Base-by-base conservation (phyloP, 2,888 invertebrate species). In the Scaptomyza flava region DNA sequence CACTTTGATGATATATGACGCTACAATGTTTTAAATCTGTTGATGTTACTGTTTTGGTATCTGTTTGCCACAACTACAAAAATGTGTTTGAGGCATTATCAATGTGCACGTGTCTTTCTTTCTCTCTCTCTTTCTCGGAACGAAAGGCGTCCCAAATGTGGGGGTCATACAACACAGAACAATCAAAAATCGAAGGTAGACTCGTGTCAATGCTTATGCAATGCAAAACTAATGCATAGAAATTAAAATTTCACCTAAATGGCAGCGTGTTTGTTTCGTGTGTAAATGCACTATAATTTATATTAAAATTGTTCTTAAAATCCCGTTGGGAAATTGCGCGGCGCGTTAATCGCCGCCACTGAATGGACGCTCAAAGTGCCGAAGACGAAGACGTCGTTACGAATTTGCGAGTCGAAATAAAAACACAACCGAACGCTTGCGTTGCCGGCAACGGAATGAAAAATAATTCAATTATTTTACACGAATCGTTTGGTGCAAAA, bases 361-460 rank as follows among this genome's bases (percentile, higher is more conserved):
- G 72, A 45, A 12, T 8, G 8, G 48, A 27, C 33, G 45, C 27
- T 56, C 14, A 36, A n/a, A 61, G 33, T 42, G 48, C 9, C 41
- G 8, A 43, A 68, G 50, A 53, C 67, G 67, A 43, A 23, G 50
- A 27, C 48, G 45, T 50, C 43, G 36, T 36, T 34, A 30, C 33
- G 43, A 38, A 34, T 23, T 34, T n/a, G 9, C 14, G 41, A 41
- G n/a, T 6, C 0, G n/a, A 6, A 61, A 61, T 48, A 57, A 63
- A 63, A 66, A 73, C 75, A 83, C 86, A 68, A 78, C 88, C 75
- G 72, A 74, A 52, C 85, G 80, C 81, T 74, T 74, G 72, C 81
- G 86, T 78, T 84, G 87, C 77, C 89, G 81, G 78, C 82, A 71
- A 74, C 77, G 74, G 78, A 89, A 88, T 87, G 88, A 87, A 89